Base-by-base conservation (phyloP, 2,113 vertebrate genomes). In the Lichenostomus cassidix region DNA sequence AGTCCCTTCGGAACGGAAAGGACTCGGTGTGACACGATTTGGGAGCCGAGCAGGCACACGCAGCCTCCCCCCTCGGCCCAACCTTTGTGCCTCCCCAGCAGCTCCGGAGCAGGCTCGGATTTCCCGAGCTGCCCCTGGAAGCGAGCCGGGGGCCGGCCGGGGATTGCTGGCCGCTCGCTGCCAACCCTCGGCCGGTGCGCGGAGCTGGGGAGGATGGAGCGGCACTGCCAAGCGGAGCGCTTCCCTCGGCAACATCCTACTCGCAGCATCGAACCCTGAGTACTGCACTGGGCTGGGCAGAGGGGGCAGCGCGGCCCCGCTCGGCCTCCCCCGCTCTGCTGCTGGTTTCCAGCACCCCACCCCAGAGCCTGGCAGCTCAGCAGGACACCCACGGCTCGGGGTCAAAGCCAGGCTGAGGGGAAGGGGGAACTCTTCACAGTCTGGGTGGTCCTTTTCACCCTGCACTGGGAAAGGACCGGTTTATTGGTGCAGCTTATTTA, bases 191-290 rank as follows among this genome's bases (percentile, higher is more conserved):
- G 46, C 82, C 47, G 85, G 64, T 77, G 75, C 29, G 83, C 1
- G 84, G 81, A 56, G 90, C 63, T 33, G 64, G 44, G 52, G 92
- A 86, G 89, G 58, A 70, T 47, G 29, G 63, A 81, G 74, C 62
- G 17, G 10, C 52, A 7, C 88, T 29, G 88, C 95, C 29, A 71
- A 84, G 88, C 15, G 1, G 83, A 95, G 94, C 89, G 5, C 70
- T 55, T 67, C 87, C 27, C 69, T 4, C 59, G 78, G 77, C 92
- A 91, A 89, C 92, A 84, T 93, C 94, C 95, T 88, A 80, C 92
- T 74, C 50, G 59, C 60, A 59, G 67, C 87, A 95, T 91, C 94
- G 95, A 98, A 98, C 93, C 94, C 98, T 98, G 98, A 98, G 98
- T 96, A 96, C 91, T n/a, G 64, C 86, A 90, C 94, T 46, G 87